Base-by-base conservation (phyloP, 2,113 vertebrate genomes). In the Hipposideros armiger region DNA sequence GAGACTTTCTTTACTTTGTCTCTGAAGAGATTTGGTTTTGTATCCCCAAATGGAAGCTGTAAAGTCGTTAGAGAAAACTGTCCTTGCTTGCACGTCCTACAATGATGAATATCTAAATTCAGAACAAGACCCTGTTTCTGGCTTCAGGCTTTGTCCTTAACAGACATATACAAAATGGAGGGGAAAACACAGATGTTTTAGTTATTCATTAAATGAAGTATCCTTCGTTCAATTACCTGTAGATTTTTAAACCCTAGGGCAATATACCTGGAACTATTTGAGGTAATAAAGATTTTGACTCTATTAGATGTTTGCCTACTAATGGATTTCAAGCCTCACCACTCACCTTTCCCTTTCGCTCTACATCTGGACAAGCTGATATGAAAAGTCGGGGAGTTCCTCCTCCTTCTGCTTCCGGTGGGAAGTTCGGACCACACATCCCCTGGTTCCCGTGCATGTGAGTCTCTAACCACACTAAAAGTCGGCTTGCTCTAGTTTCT, bases 41-140 rank as follows among this genome's bases (percentile, higher is more conserved):
- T 77, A 77, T 58, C 15, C 52, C 42, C 47, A 93, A 72, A 78
- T 66, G 56, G 7, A 85, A 93, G 6, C 58, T 22, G 5, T 69
- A 85, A 90, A 87, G 47, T 40, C 13, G 72, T 93, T 72, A 70
- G 73, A 84, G 70, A 88, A 77, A 62, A 56, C 32, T 80, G 30
- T 80, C 30, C 42, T 90, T 77, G 40, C 32, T 9, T 93, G 26
- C 42, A 69, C 11, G 22, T 42, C 78, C 30, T 90, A 15, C 14
- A 40, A 17, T n/a, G 7, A 26, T 36, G 78, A 24, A 78, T 72
- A 64, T 45, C 9, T 85, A 52, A 77, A 36, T 77, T 89, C 45
- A 89, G 54, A 81, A 42, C 11, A 89, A 50, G 60, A n/a, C 20
- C 16, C 7, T 28, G 7, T 64, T 93, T 89, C 24, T 70, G 19